Evolutionary conservation across 2,888 invertebrate species (phyloP).

Genomic region (Clusia tigrina): DNA sequence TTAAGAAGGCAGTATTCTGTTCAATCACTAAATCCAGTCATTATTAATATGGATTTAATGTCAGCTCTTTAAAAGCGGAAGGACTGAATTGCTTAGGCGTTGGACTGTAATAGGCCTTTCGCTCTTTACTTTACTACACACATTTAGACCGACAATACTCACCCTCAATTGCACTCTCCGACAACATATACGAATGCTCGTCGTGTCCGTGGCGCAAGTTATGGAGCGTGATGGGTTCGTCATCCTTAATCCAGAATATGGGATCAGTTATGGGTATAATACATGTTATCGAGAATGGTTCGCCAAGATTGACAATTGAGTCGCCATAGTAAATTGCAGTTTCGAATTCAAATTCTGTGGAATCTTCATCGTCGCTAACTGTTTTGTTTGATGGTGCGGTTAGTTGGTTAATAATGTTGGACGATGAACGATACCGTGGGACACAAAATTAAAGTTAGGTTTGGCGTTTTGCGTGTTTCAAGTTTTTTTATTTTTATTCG

Average conservation of each 20-base stretch:
- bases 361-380: constrained; percentile 46
- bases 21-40: no score
- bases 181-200: constrained; percentile 58
- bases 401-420: neutral
- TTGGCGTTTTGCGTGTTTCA: neutral
- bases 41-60: no score
- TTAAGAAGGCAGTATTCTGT: no score
- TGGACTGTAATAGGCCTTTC: neutral
- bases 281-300: constrained; percentile 62
- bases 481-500: neutral
- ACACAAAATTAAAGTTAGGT: neutral
- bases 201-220: constrained; percentile 63
- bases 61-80: no score
- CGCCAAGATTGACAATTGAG: constrained; percentile 59
- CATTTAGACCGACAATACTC: no score
- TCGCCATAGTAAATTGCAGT: constrained; percentile 62
- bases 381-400: neutral
- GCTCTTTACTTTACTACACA: no score
- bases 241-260: constrained; percentile 62
- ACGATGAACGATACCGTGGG: neutral
- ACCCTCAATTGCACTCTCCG: constrained; percentile 61
- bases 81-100: neutral
- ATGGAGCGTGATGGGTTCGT: constrained; percentile 60
- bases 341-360: constrained; percentile 50
- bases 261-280: constrained; percentile 61